Base-by-base conservation (phyloP, 2,797 vertebrate species). In the Bufotes viridis region DNA sequence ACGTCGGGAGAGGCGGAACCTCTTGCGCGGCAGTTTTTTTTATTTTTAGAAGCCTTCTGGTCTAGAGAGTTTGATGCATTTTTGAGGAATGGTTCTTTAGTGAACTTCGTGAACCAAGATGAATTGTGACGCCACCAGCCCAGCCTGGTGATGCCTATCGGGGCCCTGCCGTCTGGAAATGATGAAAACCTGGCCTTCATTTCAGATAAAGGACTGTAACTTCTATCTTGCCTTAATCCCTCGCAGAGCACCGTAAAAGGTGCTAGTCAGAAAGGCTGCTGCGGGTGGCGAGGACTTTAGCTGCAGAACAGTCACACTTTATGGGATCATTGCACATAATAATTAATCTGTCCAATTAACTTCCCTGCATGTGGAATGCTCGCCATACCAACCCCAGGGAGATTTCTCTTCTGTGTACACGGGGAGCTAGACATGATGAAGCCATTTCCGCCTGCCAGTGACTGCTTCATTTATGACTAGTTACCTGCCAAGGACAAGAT, bases 321-420 rank as follows among this genome's bases (percentile, higher is more conserved):
- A 89, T 89, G 75, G 88, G 88, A 89, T 87, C 88, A 89, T 87
- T 84, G 75, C 88, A 87, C 88, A 89, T 89, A 79, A 84, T 84
- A 89, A 87, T 89, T 89, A 86, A 89, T 86, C 85, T 87, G 85
- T 87, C 88, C 88, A 83, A 80, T 87, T 89, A 89, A 87, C 81
- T 80, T 78, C 81, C 63, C 74, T 79, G 74, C 85, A 63, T 89
- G 85, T 53, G 74, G 57, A 87, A 78, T 74, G 88, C 63, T 82
- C 61, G 80, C 53, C 84, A 72, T 58, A 81, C 60, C 29, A 57
- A 61, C 85, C 81, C 85, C 3, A 70, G 74, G 81, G 85, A 89
- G 75, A 79, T 84, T 89, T 89, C 74, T 83, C 29, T 79, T 80
- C 72, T 67, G 85, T 84, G 49, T 53, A 87, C 82, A 72, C 81